Evolutionary conservation across 2,888 invertebrate genomes (phyloP).

Genomic region (Steinernema hermaphroditum): DNA sequence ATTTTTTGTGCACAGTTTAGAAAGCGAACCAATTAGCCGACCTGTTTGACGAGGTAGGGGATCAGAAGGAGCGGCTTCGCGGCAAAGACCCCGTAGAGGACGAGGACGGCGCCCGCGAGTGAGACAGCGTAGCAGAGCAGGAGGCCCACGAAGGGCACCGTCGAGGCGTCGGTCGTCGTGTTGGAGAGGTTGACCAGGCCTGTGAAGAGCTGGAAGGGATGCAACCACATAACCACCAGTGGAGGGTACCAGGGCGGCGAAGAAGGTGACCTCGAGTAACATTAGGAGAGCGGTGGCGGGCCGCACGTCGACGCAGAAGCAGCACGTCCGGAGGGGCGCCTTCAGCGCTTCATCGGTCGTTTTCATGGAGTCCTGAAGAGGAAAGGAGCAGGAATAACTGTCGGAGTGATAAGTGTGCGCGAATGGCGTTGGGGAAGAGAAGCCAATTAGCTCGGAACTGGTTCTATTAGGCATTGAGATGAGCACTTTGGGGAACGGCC

Average conservation of each 20-base stretch:
- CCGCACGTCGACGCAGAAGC: constrained; percentile 21
- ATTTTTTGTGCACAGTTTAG: background rate
- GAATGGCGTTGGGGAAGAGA: constrained; percentile 18
- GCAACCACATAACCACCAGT: background rate
- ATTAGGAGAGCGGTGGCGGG: constrained; percentile 23
- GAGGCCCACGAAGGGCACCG: background rate
- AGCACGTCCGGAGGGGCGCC: constrained; percentile 20
- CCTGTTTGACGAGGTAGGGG: constrained; percentile 49
- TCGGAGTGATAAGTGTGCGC: constrained; percentile 19
- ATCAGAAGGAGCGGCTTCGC: constrained; percentile 42
- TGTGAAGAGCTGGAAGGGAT: background rate
- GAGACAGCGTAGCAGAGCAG: constrained; percentile 41
- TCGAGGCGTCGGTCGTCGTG: background rate
- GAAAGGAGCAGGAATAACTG: background rate
- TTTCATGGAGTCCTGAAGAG: constrained; percentile 19
- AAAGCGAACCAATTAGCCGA: constrained; percentile 18
- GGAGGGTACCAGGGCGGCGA: background rate
- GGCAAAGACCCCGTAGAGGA: constrained; percentile 40
- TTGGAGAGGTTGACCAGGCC: constrained; percentile 11
- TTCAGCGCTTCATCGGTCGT: constrained; percentile 20
- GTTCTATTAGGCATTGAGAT: constrained; percentile 23
- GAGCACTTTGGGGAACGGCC: background rate
- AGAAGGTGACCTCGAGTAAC: constrained; percentile 11
- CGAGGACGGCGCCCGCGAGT: constrained; percentile 43
- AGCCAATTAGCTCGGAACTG: constrained; percentile 30